Evolutionary conservation across 2,113 vertebrate species (phyloP).

Genomic region (Ranitomeya variabilis): DNA sequence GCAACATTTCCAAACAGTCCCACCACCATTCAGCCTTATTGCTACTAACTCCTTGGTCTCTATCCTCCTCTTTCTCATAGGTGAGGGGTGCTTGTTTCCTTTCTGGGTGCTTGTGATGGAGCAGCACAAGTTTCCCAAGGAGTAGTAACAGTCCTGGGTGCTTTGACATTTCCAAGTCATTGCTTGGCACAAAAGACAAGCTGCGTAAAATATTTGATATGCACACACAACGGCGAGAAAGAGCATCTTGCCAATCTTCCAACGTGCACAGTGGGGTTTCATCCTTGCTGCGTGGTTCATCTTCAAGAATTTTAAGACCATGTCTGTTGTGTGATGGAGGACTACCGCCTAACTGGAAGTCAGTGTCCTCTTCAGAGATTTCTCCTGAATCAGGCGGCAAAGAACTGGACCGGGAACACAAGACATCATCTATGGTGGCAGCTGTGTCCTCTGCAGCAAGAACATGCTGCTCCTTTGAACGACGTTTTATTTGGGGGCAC

Average conservation of each 20-base stretch:
- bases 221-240: slow-evolving; percentile 92
- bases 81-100: slow-evolving; percentile 96
- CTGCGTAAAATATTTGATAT: slow-evolving; percentile 97
- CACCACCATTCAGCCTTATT: slow-evolving; percentile 99
- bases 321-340: slow-evolving; percentile 75
- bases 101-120: slow-evolving; percentile 95
- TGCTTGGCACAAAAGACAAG: slow-evolving; percentile 96
- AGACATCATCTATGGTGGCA: slow-evolving; percentile 87
- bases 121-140: slow-evolving; percentile 91
- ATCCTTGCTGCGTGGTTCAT: slow-evolving; percentile 98
- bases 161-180: slow-evolving; percentile 98
- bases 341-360: slow-evolving; percentile 74
- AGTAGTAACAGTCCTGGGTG: slow-evolving; percentile 94
- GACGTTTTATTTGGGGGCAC: slow-evolving; percentile 74
- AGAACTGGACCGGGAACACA: slow-evolving; percentile 82
- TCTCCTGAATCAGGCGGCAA: slow-evolving; percentile 78
- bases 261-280: slow-evolving; percentile 92
- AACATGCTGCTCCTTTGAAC: slow-evolving; percentile 62
- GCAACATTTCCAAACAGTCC: slow-evolving; percentile 97
- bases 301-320: slow-evolving; percentile 85
- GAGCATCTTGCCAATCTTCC: slow-evolving; percentile 94
- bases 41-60: slow-evolving; percentile 89
- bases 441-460: slow-evolving; percentile 79
- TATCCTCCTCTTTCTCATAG: slow-evolving; percentile 96
- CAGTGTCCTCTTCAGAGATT: slow-evolving; percentile 74